Evolutionary conservation across 2,797 vertebrate genomes (phyloP).

Genomic region (Potorous gilbertii): DNA sequence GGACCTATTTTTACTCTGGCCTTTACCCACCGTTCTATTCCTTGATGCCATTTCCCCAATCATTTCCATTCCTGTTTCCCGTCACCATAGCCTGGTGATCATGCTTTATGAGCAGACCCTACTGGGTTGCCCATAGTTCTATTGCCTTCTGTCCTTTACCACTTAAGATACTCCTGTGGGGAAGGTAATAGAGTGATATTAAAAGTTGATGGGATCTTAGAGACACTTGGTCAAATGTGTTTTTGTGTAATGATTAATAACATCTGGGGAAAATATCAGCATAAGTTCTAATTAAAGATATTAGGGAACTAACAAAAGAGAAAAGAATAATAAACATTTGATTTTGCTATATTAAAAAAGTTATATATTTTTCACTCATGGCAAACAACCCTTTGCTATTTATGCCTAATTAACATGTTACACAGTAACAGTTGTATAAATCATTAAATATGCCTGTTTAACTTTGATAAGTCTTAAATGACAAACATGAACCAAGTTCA

Average conservation of each 20-base stretch:
- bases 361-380: neutral
- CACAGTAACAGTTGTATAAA: neutral
- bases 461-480: neutral
- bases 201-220: neutral
- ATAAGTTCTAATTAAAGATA: neutral
- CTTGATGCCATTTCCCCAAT: neutral
- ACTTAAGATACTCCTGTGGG: neutral
- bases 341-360: neutral
- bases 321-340: conserved; percentile 5
- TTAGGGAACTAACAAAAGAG: conserved; percentile 4
- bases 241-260: neutral
- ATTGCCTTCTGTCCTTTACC: neutral
- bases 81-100: neutral
- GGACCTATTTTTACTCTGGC: no score
- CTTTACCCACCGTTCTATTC: neutral
- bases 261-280: neutral
- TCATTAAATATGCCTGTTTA: neutral
- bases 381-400: neutral
- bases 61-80: neutral
- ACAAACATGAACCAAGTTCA: neutral
- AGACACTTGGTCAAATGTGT: neutral
- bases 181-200: neutral
- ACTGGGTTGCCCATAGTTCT: neutral
- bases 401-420: neutral
- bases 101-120: neutral